A percentile compares a stretch with the other conserved stretches of the same genome.
Conservation (phyloP, 1,140 invertebrate species). For the Tribolium castaneum region DNA sequence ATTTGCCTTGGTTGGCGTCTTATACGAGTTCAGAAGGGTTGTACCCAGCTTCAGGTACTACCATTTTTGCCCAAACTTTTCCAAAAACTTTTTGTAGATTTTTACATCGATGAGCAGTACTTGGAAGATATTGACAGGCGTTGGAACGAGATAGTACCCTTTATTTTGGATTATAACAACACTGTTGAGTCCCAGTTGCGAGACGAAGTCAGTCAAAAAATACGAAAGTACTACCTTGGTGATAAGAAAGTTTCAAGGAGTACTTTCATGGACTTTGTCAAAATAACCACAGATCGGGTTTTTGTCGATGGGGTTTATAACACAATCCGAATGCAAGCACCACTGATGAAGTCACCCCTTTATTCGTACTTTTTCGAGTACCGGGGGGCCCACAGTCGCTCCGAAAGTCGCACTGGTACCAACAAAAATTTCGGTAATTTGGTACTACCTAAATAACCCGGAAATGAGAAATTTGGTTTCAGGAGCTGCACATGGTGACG, state of each 20-base stretch:
- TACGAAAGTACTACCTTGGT: slow-evolving; percentile 44
- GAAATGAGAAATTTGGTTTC: not conserved
- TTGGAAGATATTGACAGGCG: slow-evolving; percentile 36
- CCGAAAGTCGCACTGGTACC: slow-evolving; percentile 21
- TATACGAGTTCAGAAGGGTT: slow-evolving; percentile 59
- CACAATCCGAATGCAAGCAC: slow-evolving; percentile 68
- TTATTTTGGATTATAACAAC: slow-evolving; percentile 56
- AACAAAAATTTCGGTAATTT: slow-evolving; percentile 45
- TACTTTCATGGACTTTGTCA: slow-evolving; percentile 45
- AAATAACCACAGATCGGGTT: slow-evolving; percentile 70
- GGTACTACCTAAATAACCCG: slow-evolving; percentile 21
- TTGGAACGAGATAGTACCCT: slow-evolving; percentile 51
- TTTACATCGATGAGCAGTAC: slow-evolving; percentile 43
- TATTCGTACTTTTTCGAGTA: slow-evolving; percentile 71
- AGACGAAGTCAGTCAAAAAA: slow-evolving; percentile 49
- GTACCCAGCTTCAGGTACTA: not conserved
- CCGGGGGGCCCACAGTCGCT: slow-evolving; percentile 51
- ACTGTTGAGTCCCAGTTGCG: slow-evolving; percentile 44
- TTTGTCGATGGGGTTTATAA: slow-evolving; percentile 69
- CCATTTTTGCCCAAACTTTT: not conserved
- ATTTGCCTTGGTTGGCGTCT: slow-evolving; percentile 63
- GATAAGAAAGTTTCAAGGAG: slow-evolving; percentile 15
- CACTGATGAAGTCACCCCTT: slow-evolving; percentile 67
- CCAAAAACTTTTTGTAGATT: slow-evolving; percentile 48
- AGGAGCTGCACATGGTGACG: slow-evolving; percentile 47